Evolutionary conservation across 2,888 invertebrate species (phyloP).

Genomic region (Nephrotoma appendiculata): DNA sequence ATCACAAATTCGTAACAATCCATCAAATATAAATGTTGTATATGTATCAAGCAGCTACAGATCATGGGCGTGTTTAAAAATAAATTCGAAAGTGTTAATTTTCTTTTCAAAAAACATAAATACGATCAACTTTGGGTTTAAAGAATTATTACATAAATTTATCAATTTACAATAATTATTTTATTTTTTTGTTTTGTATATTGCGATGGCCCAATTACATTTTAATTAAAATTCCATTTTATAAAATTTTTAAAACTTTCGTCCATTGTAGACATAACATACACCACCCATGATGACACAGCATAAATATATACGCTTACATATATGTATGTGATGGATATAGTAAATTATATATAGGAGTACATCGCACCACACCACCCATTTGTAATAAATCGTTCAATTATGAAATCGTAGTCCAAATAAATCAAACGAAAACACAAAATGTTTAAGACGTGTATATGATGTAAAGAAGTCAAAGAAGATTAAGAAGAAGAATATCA

Average conservation of each 20-base stretch:
- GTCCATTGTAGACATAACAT: not conserved
- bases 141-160: not conserved
- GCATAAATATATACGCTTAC: not conserved
- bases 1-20: too few relatives aligned
- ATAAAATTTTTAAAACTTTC: not conserved
- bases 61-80: not conserved
- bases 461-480: not conserved
- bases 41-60: not conserved
- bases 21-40: too few relatives aligned
- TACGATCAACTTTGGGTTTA: not conserved
- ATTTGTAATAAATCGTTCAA: not conserved
- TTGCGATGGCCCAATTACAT: not conserved
- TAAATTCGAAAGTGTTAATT: not conserved
- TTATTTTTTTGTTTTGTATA: not conserved
- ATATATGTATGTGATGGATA: not conserved
- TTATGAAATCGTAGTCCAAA: not conserved
- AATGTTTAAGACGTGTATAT: not conserved
- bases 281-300: not conserved
- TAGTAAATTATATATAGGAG: not conserved
- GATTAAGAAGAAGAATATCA: not conserved
- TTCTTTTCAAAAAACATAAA: not conserved
- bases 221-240: not conserved
- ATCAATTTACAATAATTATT: not conserved
- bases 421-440: not conserved
- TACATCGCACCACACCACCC: not conserved